These are phyloP conservation scores for Gallinago nigripennis DNA, from an alignment of 2,797 vertebrate species.

Conservation along the genomic window DNA sequence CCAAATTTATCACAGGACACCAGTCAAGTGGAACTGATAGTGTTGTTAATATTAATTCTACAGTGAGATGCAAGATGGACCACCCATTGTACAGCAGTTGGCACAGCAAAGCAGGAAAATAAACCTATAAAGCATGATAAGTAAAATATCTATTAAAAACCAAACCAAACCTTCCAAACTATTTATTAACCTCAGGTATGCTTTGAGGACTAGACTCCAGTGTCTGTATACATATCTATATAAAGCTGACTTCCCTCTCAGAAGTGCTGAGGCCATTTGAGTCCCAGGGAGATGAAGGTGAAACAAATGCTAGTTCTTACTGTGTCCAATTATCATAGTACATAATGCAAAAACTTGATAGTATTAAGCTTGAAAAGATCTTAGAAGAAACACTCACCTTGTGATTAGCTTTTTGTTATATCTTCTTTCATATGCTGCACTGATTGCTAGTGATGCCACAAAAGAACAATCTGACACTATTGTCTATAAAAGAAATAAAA, in stretches of 20 bases:
- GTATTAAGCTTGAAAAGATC: background rate
- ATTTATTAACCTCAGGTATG: background rate
- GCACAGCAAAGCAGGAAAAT: background rate
- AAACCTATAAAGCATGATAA: background rate
- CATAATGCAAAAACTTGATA: background rate
- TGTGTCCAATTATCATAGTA: background rate
- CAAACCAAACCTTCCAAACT: background rate
- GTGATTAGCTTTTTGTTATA: constrained; percentile 98
- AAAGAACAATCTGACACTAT: constrained; percentile 99
- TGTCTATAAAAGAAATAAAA: constrained; percentile 79
- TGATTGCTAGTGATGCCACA: constrained; percentile 96
- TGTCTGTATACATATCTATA: background rate
- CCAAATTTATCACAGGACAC: background rate
- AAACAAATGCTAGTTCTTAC: background rate
- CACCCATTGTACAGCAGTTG: background rate
- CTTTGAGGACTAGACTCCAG: background rate
- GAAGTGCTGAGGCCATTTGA: background rate
- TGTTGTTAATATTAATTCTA: background rate
- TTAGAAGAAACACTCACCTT: constrained; percentile 80
- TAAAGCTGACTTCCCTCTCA: background rate
- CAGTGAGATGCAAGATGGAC: background rate
- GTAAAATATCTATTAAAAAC: background rate
- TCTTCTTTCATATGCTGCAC: constrained; percentile 95
- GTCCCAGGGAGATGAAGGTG: background rate
- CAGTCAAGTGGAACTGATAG: rapidly evolving